phyloP scores from a whole-genome alignment of 2,113 vertebrate species.

The Siniperca chuatsi region DNA sequence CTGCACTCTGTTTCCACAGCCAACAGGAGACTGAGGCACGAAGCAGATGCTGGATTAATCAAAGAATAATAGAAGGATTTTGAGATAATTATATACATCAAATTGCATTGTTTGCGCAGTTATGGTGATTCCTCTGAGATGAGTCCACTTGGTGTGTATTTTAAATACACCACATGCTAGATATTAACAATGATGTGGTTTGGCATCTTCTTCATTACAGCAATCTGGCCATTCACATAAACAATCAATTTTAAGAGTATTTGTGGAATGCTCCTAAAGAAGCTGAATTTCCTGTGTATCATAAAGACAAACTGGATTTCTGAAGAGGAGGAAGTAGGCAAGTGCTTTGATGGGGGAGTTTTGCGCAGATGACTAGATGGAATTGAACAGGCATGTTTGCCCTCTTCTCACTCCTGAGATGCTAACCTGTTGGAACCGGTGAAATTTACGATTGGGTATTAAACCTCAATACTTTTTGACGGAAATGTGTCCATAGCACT shows the following conservation, averaged over 20 bases:
- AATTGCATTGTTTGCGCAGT: conserved; percentile 78
- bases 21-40: conserved; percentile 39
- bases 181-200: conserved; percentile 65
- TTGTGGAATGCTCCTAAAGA: conserved; percentile 4
- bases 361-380: not conserved
- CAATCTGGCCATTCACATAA: conserved; percentile 41
- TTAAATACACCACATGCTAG: conserved; percentile 69
- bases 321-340: not conserved
- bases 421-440: not conserved
- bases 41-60: conserved; percentile 82
- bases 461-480: not conserved
- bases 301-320: not conserved
- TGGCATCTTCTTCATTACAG: conserved; percentile 62
- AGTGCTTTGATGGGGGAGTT: not conserved
- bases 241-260: conserved; percentile 16
- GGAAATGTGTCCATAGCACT: not conserved
- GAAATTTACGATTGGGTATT: not conserved
- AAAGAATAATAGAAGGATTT: conserved; percentile 81
- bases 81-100: conserved; percentile 81
- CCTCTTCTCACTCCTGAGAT: not conserved
- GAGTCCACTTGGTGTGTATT: conserved; percentile 68
- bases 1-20: conserved; percentile 50
- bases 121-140: conserved; percentile 69
- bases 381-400: not conserved
- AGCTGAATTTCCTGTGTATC: not conserved